Evolutionary conservation across 2,888 invertebrate species (phyloP).

Genomic region (Leptinotarsa rubiginosa): DNA sequence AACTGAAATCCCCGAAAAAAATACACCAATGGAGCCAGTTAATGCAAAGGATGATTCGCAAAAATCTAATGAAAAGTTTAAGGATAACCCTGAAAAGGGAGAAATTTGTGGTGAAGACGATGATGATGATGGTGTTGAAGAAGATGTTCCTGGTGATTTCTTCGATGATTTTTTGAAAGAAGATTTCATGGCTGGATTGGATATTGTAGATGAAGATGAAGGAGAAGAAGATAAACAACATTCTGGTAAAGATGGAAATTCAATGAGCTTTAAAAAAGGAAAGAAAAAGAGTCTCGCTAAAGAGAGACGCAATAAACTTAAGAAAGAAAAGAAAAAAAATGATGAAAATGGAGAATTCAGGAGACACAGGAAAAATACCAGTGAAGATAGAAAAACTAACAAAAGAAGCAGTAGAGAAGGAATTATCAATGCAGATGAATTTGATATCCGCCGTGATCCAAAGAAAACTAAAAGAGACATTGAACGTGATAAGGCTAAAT

Average conservation of each 20-base stretch:
- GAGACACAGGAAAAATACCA: not conserved
- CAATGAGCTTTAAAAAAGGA: slow-evolving; percentile 17
- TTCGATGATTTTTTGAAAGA: slow-evolving; percentile 65
- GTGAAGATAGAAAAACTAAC: slow-evolving; percentile 7
- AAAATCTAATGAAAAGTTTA: not conserved
- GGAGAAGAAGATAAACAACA: slow-evolving; percentile 47
- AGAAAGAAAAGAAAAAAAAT: slow-evolving; percentile 25
- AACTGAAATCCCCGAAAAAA: not conserved
- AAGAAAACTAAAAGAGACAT: slow-evolving; percentile 65
- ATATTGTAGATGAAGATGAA: slow-evolving; percentile 65
- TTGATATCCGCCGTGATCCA: slow-evolving; percentile 62
- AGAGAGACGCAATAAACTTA: slow-evolving; percentile 14
- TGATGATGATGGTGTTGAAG: slow-evolving; percentile 54
- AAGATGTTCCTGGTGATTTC: slow-evolving; percentile 64
- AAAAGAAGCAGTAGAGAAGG: slow-evolving; percentile 29
- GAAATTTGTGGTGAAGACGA: slow-evolving; percentile 18
- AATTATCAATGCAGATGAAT: slow-evolving; percentile 43
- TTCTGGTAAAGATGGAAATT: slow-evolving; percentile 3
- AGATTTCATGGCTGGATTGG: slow-evolving; percentile 65
- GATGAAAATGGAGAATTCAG: slow-evolving; percentile 22
- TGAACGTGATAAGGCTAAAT: slow-evolving; percentile 63
- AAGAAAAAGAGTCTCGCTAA: slow-evolving; percentile 16
- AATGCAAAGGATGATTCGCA: not conserved
- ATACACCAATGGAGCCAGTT: not conserved
- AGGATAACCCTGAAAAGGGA: slow-evolving; percentile 3